These are phyloP conservation scores for Trematocara unimaculatum DNA, from an alignment of 2,113 vertebrate genomes.

Conservation along the genomic window DNA sequence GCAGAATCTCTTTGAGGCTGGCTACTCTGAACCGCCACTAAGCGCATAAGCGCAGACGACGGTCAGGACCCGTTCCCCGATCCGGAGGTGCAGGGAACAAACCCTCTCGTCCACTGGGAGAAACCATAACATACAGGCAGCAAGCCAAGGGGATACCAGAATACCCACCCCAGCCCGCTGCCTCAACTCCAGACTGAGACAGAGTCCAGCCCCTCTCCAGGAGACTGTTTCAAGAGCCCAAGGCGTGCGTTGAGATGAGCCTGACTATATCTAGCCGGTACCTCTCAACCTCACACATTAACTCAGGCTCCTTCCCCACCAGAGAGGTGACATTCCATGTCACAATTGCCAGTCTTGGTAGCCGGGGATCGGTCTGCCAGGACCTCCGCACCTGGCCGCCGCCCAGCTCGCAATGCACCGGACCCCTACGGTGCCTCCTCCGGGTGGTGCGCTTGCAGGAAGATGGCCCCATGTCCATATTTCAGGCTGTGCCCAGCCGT, in stretches of 20 bases:
- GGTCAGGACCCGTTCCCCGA: accelerated
- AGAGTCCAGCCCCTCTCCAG: not conserved
- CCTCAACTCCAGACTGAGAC: not conserved
- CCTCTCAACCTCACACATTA: not conserved
- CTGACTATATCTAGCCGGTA: not conserved
- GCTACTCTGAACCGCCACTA: not conserved
- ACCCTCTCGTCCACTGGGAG: not conserved
- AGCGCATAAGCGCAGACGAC: not conserved
- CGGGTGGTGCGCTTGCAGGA: not conserved
- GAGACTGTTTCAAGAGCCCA: not conserved
- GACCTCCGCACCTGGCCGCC: accelerated
- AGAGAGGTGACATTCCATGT: not conserved
- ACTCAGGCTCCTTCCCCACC: not conserved
- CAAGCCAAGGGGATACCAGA: not conserved
- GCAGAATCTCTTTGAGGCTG: not conserved
- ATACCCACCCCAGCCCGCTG: not conserved
- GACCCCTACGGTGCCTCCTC: not conserved
- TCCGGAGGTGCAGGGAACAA: not conserved
- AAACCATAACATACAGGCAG: not conserved
- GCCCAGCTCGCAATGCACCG: accelerated
- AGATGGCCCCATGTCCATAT: not conserved
- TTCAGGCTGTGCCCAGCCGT: not conserved
- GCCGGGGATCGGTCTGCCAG: accelerated
- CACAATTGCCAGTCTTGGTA: not conserved
- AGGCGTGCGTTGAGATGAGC: not conserved